Percentiles rank a stretch among this genome's conserved stretches.
Conservation (phyloP, 2,888 invertebrate genomes). For the Lamellibrachia columna region DNA sequence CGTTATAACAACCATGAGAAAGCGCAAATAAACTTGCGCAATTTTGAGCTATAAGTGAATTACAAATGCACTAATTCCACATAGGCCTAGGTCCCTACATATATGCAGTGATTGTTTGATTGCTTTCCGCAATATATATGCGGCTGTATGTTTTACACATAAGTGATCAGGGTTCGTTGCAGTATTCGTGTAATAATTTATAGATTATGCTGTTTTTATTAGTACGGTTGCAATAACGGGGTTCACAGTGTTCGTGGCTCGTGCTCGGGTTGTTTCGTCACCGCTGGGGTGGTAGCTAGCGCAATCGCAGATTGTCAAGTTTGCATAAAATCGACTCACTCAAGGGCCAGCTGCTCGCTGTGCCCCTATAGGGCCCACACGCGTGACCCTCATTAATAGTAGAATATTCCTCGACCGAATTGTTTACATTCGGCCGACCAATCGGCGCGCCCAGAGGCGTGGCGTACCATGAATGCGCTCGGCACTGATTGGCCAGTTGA, state of each 20-base stretch:
- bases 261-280: neutral
- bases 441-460: neutral
- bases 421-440: neutral
- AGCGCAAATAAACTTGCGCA: neutral
- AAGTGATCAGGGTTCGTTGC: neutral
- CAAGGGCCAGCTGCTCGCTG: neutral
- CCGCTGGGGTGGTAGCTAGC: neutral
- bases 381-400: constrained; percentile 3
- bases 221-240: neutral
- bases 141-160: neutral
- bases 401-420: constrained; percentile 3
- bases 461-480: neutral
- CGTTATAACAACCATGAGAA: neutral
- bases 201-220: neutral
- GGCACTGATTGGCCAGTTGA: neutral
- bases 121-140: neutral
- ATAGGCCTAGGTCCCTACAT: too few relatives aligned
- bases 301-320: neutral
- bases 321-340: constrained; percentile 6
- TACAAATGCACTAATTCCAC: neutral
- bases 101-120: neutral
- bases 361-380: neutral
- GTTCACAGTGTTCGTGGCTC: neutral
- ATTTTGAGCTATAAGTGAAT: neutral
- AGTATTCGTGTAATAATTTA: neutral